Evolutionary conservation across 1,140 invertebrate genomes (phyloP).

Genomic region (Battus philenor): DNA sequence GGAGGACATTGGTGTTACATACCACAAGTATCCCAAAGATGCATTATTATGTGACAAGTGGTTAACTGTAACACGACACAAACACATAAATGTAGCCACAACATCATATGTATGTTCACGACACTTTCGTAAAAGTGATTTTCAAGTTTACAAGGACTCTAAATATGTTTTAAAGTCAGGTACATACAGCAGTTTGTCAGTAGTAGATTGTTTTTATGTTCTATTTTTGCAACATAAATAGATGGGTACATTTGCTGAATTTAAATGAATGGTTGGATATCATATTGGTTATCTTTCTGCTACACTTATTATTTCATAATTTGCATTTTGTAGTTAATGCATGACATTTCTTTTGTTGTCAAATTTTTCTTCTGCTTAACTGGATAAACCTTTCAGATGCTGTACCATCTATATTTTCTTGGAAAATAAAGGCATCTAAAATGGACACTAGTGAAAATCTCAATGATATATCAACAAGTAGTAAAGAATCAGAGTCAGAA

Average conservation of each 20-base stretch:
- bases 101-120: conserved; percentile 52
- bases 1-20: conserved; percentile 60
- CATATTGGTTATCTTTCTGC: background rate
- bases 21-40: conserved; percentile 63
- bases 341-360: conserved; percentile 8
- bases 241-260: no score
- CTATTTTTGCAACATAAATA: background rate
- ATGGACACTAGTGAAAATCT: conserved; percentile 16
- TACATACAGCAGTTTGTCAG: conserved; percentile 24
- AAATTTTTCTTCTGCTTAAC: conserved; percentile 11
- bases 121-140: conserved; percentile 63
- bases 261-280: no score
- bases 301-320: background rate
- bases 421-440: conserved; percentile 25
- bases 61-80: conserved; percentile 33
- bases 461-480: conserved; percentile 20
- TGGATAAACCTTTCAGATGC: conserved; percentile 36
- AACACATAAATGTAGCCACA: conserved; percentile 25
- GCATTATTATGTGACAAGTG: conserved; percentile 35
- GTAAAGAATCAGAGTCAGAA: conserved; percentile 45
- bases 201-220: conserved; percentile 11
- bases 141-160: conserved; percentile 53
- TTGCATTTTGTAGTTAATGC: conserved; percentile 16
- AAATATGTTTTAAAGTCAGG: conserved; percentile 62
- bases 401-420: conserved; percentile 58